Base-by-base conservation (phyloP, 2,113 vertebrate species). In the Cathartes aura region DNA sequence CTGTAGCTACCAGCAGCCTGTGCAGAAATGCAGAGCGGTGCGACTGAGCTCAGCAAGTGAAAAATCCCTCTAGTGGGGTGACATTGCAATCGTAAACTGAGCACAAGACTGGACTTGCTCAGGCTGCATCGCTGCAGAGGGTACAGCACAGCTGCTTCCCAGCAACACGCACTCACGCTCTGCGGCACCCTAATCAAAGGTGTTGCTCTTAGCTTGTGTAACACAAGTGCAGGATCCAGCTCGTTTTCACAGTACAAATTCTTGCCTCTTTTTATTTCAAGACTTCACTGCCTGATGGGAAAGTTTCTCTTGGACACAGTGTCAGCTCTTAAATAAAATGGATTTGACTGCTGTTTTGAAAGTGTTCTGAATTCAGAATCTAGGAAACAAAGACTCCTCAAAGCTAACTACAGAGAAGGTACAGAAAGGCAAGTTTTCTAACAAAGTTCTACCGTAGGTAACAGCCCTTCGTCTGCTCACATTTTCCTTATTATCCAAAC, bases 1-100 rank as follows among this genome's bases (percentile, higher is more conserved):
- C 53, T 22, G 34, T 9, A 82, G 50, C 66, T 68, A 63, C 45
- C 71, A 79, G 79, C 45, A 88, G 83, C 58, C 58, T 71, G 52
- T 20, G 43, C 75, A 72, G 24, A 50, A 58, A 47, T 18, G 62
- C 29, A 63, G 63, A 55, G 62, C 58, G 1, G 27, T 12, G 55
- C 5, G 42, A 68, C 13, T 7, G 60, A 86, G 82, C 87, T 84
- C 55, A 82, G 56, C n/a, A 34, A 86, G 64, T 36, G 68, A 87
- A 42, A 93, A 83, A 86, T 93, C 96, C 95, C 96, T 88, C 93
- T 97, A 95, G 94, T 38, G 96, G 96, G 62, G n/a, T 63, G 87
- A 84, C 63, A 29, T 5, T 3, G 84, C 50, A 94, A 96, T 78
- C 3, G 74, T 36, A 71, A 90, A 45, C 42, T 3, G 23, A 83